Conservation (phyloP, 2,113 vertebrate species). For the Scartelaos histophorus region DNA sequence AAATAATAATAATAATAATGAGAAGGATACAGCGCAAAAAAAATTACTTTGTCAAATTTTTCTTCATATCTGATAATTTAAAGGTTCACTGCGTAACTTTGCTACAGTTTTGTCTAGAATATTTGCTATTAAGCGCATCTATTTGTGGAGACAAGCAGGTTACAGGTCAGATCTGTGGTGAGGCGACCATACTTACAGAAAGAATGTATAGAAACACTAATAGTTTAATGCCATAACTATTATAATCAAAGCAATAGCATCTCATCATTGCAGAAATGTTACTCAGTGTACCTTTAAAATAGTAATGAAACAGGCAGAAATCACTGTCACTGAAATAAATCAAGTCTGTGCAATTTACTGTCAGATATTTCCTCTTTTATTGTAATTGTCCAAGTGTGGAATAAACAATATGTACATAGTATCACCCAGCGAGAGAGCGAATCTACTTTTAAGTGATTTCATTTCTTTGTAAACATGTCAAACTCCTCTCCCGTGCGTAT, state of each 20-base stretch:
- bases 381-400: background rate
- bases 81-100: too few relatives aligned
- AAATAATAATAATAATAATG: too few relatives aligned
- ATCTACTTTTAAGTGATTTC: constrained; percentile 65
- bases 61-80: too few relatives aligned
- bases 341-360: background rate
- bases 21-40: too few relatives aligned
- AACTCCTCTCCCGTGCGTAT: constrained; percentile 50
- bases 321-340: background rate
- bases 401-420: background rate
- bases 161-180: background rate
- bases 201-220: background rate
- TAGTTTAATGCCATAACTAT: background rate
- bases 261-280: background rate
- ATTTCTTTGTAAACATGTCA: constrained; percentile 25
- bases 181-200: background rate
- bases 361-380: background rate
- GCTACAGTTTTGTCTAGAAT: too few relatives aligned
- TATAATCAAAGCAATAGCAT: background rate
- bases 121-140: background rate
- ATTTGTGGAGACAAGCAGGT: background rate
- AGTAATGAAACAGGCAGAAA: background rate
- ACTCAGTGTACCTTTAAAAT: background rate
- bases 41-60: too few relatives aligned
- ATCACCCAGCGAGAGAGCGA: constrained; percentile 47